Conservation (phyloP, 2,888 invertebrate species). For the Eilema caniola region DNA sequence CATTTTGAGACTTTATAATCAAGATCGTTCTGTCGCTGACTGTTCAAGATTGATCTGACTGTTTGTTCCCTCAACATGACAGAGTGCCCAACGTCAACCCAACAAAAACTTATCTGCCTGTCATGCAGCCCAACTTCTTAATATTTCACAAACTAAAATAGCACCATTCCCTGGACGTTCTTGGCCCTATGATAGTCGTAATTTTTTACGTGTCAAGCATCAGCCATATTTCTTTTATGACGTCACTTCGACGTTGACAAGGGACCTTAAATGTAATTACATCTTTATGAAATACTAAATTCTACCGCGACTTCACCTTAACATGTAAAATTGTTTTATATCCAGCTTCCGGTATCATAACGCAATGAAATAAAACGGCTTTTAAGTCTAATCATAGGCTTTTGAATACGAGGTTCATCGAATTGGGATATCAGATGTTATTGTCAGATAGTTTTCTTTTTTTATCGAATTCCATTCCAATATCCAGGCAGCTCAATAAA, state of each 20-base stretch:
- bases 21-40: too few species aligned
- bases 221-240: conserved; percentile 1
- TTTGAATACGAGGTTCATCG: background rate
- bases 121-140: background rate
- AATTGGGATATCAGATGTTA: background rate
- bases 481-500: too few species aligned
- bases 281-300: background rate
- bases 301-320: background rate
- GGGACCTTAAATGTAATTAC: conserved; percentile 3
- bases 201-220: conserved; percentile 2
- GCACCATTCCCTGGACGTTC: background rate
- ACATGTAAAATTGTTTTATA: background rate
- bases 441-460: too few species aligned
- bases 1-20: too few species aligned
- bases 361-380: background rate
- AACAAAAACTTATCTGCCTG: background rate
- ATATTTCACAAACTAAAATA: conserved; percentile 10
- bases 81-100: background rate
- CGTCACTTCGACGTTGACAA: background rate
- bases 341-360: background rate
- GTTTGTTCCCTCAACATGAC: background rate
- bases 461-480: too few species aligned
- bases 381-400: conserved; percentile 1
- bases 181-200: background rate
- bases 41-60: background rate